Percentiles rank a stretch among this genome's conserved stretches.
Conservation (phyloP, 2,888 invertebrate genomes). For the Lasioglossum morio region DNA sequence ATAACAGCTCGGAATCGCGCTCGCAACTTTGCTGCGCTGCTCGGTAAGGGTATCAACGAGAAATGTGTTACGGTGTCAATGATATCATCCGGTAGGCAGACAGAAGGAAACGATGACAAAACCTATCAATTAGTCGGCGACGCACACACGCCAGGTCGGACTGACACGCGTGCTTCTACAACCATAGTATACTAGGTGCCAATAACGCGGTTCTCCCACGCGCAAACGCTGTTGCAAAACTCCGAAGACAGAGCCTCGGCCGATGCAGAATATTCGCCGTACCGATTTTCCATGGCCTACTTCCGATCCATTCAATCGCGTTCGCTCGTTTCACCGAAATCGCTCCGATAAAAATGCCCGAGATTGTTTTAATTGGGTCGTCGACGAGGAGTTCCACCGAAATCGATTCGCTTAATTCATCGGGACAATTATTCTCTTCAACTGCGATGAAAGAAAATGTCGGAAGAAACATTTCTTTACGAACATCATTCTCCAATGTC, state of each 20-base stretch:
- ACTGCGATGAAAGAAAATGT: background rate
- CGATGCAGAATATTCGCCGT: slow-evolving; percentile 18
- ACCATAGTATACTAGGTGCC: slow-evolving; percentile 7
- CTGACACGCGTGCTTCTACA: slow-evolving; percentile 16
- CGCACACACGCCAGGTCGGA: slow-evolving; percentile 23
- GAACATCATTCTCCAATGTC: no score
- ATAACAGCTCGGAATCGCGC: background rate
- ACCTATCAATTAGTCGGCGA: slow-evolving; percentile 58
- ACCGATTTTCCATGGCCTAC: slow-evolving; percentile 30
- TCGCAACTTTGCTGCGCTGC: slow-evolving; percentile 16
- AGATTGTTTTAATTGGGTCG: background rate
- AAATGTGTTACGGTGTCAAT: slow-evolving; percentile 60
- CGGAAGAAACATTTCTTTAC: background rate
- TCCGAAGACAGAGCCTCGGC: slow-evolving; percentile 18
- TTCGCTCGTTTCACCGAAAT: background rate
- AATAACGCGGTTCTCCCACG: slow-evolving; percentile 57
- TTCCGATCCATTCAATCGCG: slow-evolving; percentile 1
- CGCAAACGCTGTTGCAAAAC: slow-evolving; percentile 31
- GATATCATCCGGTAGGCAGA: slow-evolving; percentile 56
- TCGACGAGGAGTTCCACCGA: no score
- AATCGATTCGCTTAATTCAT: background rate
- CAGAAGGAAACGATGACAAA: slow-evolving; percentile 61
- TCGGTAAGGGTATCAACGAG: slow-evolving; percentile 47
- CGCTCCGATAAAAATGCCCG: background rate
- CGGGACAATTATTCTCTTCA: background rate